Percentiles rank a stretch among this genome's conserved stretches.
These are phyloP conservation scores for Protodeltote pygarga DNA, from an alignment of 2,888 invertebrate genomes.

Conservation along the genomic window DNA sequence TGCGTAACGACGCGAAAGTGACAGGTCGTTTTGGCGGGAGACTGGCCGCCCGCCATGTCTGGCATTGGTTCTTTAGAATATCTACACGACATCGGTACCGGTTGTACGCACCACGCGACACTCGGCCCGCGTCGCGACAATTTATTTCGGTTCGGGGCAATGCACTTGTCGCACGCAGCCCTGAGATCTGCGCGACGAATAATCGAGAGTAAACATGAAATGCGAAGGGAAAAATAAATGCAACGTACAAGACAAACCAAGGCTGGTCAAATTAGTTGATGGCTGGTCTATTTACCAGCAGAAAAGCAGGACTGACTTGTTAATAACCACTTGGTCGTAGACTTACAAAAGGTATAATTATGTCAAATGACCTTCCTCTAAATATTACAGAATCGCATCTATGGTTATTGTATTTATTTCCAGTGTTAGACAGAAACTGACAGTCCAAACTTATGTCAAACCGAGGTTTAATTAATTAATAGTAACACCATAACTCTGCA, in stretches of 20 bases:
- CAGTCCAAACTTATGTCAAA: background rate
- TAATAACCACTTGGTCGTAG: slow-evolving; percentile 12
- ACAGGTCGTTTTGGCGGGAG: slow-evolving; percentile 70
- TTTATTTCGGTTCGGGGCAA: slow-evolving; percentile 86
- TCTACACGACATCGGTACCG: slow-evolving; percentile 74
- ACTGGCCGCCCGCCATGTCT: slow-evolving; percentile 57
- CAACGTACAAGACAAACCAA: slow-evolving; percentile 69
- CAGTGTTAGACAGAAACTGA: slow-evolving; percentile 7
- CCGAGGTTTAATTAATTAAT: slow-evolving; percentile 26
- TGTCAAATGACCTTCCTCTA: slow-evolving; percentile 19
- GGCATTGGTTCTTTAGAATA: slow-evolving; percentile 58
- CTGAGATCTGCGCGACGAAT: slow-evolving; percentile 75
- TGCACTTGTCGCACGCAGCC: slow-evolving; percentile 82
- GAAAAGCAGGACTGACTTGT: slow-evolving; percentile 9
- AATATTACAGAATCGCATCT: background rate
- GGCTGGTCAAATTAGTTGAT: slow-evolving; percentile 50
- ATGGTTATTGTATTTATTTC: background rate
- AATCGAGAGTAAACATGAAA: slow-evolving; percentile 77
- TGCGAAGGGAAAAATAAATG: slow-evolving; percentile 62
- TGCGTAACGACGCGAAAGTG: slow-evolving; percentile 64
- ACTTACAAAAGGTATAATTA: slow-evolving; percentile 1
- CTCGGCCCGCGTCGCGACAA: slow-evolving; percentile 77
- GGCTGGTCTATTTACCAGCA: background rate
- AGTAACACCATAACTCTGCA: slow-evolving; percentile 47
- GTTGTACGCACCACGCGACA: slow-evolving; percentile 79